Percentiles rank a stretch among this genome's conserved stretches.
These are phyloP conservation scores for Larimichthys polyactis DNA, from an alignment of 2,113 vertebrate genomes.

Conservation along the genomic window DNA sequence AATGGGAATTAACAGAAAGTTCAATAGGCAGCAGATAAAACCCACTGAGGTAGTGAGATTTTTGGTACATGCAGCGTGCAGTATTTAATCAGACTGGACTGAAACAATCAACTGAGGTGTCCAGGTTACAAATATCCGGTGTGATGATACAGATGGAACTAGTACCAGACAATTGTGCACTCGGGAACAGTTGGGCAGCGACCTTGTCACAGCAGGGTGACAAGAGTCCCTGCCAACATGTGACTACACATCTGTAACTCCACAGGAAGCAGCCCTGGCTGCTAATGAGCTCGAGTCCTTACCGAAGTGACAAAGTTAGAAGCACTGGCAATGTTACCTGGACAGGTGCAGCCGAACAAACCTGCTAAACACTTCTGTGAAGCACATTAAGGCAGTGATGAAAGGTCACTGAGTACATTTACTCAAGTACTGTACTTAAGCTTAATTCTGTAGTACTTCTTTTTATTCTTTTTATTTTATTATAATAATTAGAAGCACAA, in stretches of 20 bases:
- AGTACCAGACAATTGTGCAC: conserved; percentile 22
- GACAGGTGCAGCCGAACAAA: conserved; percentile 16
- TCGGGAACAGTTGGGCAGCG: conserved; percentile 21
- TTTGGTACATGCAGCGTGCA: neutral
- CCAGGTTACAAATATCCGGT: conserved; percentile 10
- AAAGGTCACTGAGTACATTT: neutral
- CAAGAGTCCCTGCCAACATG: conserved; percentile 41
- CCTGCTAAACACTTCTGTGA: conserved; percentile 13
- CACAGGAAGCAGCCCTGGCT: conserved; percentile 36
- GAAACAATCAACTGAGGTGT: conserved; percentile 13
- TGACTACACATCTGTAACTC: conserved; percentile 54
- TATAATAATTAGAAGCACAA: neutral
- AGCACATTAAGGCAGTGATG: neutral
- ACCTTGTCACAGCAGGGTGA: conserved; percentile 52
- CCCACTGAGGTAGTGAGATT: neutral
- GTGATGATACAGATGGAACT: conserved; percentile 25
- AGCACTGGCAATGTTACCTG: conserved; percentile 23
- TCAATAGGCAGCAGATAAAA: neutral
- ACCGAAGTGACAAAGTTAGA: conserved; percentile 22
- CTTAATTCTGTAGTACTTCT: neutral
- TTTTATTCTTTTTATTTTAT: too few relatives aligned
- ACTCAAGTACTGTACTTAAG: neutral
- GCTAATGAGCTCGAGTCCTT: conserved; percentile 44
- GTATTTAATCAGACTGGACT: neutral
- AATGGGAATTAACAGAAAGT: neutral